Evolutionary conservation across 2,797 vertebrate genomes (phyloP).

Genomic region (Luscinia luscinia): DNA sequence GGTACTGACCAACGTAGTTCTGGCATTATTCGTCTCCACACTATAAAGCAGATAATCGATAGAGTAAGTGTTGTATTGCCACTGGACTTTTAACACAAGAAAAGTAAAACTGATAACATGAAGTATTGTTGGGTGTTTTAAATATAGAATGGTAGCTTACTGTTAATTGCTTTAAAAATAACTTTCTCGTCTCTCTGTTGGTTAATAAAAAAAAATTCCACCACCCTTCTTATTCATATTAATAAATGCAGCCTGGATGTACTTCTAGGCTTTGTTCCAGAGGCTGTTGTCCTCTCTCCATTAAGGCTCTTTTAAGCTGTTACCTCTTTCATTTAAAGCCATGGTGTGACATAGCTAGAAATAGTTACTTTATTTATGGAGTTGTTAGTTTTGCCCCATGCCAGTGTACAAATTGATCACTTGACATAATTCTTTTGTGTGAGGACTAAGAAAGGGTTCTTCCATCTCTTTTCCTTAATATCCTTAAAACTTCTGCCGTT

Average conservation of each 20-base stretch:
- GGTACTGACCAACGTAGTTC: constrained; percentile 98
- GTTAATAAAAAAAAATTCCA: not conserved
- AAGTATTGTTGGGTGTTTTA: not conserved
- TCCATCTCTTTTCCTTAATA: not conserved
- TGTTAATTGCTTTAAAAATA: not conserved
- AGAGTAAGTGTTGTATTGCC: constrained; percentile 81
- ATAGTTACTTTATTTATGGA: not conserved
- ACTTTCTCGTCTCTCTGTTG: not conserved
- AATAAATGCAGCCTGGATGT: not conserved
- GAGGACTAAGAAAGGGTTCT: not conserved
- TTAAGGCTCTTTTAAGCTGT: not conserved
- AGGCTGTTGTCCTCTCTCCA: not conserved
- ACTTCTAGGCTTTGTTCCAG: not conserved
- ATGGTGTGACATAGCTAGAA: not conserved
- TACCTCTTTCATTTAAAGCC: not conserved
- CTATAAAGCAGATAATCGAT: constrained; percentile 98
- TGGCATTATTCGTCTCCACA: constrained; percentile 98
- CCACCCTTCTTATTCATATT: not conserved
- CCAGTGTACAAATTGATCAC: not conserved
- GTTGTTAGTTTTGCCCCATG: not conserved
- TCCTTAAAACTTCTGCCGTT: not conserved
- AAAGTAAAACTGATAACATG: not conserved
- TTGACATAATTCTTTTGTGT: not conserved
- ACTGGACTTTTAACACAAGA: not conserved
- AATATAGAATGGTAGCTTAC: not conserved